phyloP scores from a whole-genome alignment of 2,797 vertebrate species.

The Xenentodon cancila region DNA sequence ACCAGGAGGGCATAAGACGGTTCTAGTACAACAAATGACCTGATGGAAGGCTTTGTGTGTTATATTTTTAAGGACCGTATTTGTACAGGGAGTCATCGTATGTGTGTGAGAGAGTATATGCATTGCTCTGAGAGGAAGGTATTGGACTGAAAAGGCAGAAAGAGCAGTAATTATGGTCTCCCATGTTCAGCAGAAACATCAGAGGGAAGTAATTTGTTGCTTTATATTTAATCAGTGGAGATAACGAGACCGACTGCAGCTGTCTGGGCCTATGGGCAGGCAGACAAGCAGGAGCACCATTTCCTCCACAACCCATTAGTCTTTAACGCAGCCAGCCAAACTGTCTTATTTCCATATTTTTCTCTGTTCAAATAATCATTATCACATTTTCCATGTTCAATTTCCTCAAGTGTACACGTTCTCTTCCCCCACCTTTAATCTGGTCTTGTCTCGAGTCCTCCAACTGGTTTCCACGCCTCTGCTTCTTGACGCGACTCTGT shows the following conservation, averaged over 20 bases:
- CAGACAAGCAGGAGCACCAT: slow-evolving; percentile 66
- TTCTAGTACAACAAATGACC: slow-evolving; percentile 57
- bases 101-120: slow-evolving; percentile 11
- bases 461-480: slow-evolving; percentile 10
- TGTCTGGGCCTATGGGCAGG: slow-evolving; percentile 66
- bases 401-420: slow-evolving; percentile 30
- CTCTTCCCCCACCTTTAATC: slow-evolving; percentile 24
- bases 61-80: slow-evolving; percentile 2
- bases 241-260: slow-evolving; percentile 75
- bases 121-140: slow-evolving; percentile 57
- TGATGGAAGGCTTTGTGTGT: slow-evolving; percentile 22
- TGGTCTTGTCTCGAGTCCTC: slow-evolving; percentile 17
- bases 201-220: slow-evolving; percentile 82
- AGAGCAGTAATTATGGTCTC: slow-evolving; percentile 76
- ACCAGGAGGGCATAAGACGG: slow-evolving; percentile 40
- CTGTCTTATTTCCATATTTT: slow-evolving; percentile 66
- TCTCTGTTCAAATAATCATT: slow-evolving; percentile 55
- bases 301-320: slow-evolving; percentile 78
- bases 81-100: slow-evolving; percentile 8
- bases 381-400: slow-evolving; percentile 42
- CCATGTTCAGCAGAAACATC: slow-evolving; percentile 78
- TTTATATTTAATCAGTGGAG: slow-evolving; percentile 80
- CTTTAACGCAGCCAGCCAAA: slow-evolving; percentile 57
- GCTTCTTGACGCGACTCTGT: slow-evolving; percentile 22
- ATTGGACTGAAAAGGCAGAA: slow-evolving; percentile 62